phyloP scores from a whole-genome alignment of 2,888 invertebrate species.

The Eledona agricola region DNA sequence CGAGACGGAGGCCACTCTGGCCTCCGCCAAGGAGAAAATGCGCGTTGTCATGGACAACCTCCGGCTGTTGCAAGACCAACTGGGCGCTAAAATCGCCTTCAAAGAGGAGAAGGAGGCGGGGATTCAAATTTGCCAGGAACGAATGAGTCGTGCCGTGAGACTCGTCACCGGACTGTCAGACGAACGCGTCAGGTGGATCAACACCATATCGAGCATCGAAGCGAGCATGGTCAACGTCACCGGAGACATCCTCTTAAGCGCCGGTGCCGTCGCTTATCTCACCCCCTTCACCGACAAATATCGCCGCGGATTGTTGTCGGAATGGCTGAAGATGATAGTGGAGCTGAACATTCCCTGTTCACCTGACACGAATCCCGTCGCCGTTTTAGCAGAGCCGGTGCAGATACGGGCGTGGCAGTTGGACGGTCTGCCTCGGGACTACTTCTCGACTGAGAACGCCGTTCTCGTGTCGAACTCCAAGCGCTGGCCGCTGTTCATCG shows the following conservation, averaged over 20 bases:
- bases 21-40: conserved; percentile 80
- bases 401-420: conserved; percentile 84
- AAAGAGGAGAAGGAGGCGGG: conserved; percentile 77
- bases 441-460: conserved; percentile 87
- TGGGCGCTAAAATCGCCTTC: conserved; percentile 76
- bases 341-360: conserved; percentile 72
- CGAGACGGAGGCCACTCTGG: conserved; percentile 72
- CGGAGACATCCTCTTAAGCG: conserved; percentile 76
- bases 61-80: conserved; percentile 74
- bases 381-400: conserved; percentile 76
- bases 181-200: conserved; percentile 68
- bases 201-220: conserved; percentile 70
- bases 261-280: conserved; percentile 81
- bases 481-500: conserved; percentile 90
- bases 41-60: conserved; percentile 80
- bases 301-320: conserved; percentile 65
- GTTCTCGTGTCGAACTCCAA: conserved; percentile 84
- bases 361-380: conserved; percentile 71
- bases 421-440: conserved; percentile 84
- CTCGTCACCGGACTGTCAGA: conserved; percentile 56
- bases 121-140: conserved; percentile 78
- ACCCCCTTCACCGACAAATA: conserved; percentile 79
- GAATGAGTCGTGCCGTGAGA: conserved; percentile 81
- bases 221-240: conserved; percentile 68
- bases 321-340: conserved; percentile 68